Evolutionary conservation across 2,113 vertebrate genomes (phyloP).

Genomic region (Dermatemys mawii): DNA sequence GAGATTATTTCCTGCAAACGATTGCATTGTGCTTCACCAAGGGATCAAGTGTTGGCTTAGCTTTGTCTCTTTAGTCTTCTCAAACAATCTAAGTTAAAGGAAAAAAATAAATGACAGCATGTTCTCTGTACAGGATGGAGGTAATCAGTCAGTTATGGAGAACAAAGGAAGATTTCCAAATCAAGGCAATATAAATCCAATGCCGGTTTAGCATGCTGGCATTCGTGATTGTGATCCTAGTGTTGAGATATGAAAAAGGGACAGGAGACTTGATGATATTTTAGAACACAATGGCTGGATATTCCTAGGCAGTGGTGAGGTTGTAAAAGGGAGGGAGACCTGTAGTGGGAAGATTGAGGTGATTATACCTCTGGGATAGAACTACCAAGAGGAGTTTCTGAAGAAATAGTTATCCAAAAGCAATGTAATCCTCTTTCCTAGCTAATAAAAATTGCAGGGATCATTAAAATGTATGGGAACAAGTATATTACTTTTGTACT

Average conservation of each 20-base stretch:
- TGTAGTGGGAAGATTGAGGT: neutral
- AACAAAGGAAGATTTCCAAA: neutral
- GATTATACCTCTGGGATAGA: neutral
- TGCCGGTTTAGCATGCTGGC: neutral
- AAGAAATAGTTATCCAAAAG: neutral
- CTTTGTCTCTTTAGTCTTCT: neutral
- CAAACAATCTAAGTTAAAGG: neutral
- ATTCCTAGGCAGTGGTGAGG: neutral
- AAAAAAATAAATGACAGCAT: rapidly evolving
- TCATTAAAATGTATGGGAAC: neutral
- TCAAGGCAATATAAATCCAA: rapidly evolving
- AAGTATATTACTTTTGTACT: neutral
- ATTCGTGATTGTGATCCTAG: neutral
- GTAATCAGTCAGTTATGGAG: neutral
- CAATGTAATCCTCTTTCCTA: neutral
- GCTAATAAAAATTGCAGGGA: neutral
- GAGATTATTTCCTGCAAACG: rapidly evolving
- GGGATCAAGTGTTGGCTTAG: neutral
- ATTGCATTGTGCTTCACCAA: neutral
- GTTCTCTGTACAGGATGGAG: rapidly evolving
- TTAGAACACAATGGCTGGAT: neutral
- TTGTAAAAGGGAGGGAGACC: neutral
- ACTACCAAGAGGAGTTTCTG: neutral
- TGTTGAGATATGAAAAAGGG: neutral
- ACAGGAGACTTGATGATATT: neutral